Evolutionary conservation across 2,888 invertebrate species (phyloP), one percentile per base, ranked within the genome.

Genomic region (Sepioteuthis lessoniana): DNA sequence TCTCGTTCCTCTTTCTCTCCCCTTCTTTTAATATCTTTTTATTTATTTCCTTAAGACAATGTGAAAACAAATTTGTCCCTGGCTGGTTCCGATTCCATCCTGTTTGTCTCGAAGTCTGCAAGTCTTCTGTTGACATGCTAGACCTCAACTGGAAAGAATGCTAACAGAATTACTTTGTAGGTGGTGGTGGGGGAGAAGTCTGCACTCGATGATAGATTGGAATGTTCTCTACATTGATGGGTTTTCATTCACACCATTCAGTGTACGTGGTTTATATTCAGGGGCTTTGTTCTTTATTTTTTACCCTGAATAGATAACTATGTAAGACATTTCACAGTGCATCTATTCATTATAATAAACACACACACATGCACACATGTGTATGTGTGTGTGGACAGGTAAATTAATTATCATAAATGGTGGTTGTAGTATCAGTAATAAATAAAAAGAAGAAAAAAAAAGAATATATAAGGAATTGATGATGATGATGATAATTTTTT

Each of bases 1-100:
- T 42, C 42, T 42, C 7, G 1, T 47, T 16, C 55, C 7, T 5
- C 25, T 25, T 55, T 7, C 25, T 21, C 25, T 55, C 55, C 55
- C 4, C 19, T 47, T 47, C 19, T 19, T 16, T 47, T 16, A 16
- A 19, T 19, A 47, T 25, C 21, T 25, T n/a, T n/a, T 76, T 76
- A n/a, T 76, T 76, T 76, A n/a, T n/a, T 76, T 76, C 35, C 76
- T 76, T 76, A 76, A 76, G 76, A 76, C 76, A n/a, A 76, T n/a
- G n/a, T 35, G 76, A 76, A 76, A n/a, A 76, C 76, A n/a, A 76
- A n/a, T 76, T 76, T 76, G 76, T 76, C 76, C 35, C n/a, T 76
- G 76, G 76, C 76, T 76, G 76, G 76, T 76, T 76, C n/a, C 4
- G 76, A 76, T 76, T 76, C 76, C 76, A 76, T 76, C 76, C 76